A percentile compares a stretch with the other conserved stretches of the same genome.
These are phyloP conservation scores for Amphilophus citrinellus DNA, from an alignment of 2,113 vertebrate genomes.

Conservation along the genomic window DNA sequence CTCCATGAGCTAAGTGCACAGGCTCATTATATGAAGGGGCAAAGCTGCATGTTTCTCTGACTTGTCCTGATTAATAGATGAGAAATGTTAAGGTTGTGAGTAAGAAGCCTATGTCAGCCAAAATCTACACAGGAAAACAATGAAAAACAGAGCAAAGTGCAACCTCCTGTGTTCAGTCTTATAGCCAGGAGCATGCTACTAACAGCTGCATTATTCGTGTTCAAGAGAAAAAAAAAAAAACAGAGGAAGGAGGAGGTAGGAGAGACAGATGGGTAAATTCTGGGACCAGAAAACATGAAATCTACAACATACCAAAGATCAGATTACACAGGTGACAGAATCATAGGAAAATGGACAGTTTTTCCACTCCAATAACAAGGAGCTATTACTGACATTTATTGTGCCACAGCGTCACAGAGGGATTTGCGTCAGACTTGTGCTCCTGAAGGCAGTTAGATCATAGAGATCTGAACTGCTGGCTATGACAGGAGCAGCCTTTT, in stretches of 20 bases:
- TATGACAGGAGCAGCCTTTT: slow-evolving; percentile 55
- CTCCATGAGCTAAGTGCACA: slow-evolving; percentile 37
- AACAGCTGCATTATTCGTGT: slow-evolving; percentile 27
- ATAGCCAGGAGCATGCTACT: slow-evolving; percentile 17
- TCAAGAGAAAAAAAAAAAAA: slow-evolving; percentile 3
- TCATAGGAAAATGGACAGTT: slow-evolving; percentile 53
- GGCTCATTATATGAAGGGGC: slow-evolving; percentile 39
- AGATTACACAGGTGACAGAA: slow-evolving; percentile 44
- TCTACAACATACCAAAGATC: slow-evolving; percentile 27
- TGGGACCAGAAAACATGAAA: slow-evolving; percentile 43
- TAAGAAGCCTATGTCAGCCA: slow-evolving; percentile 20
- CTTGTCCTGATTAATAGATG: slow-evolving; percentile 54
- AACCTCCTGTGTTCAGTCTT: slow-evolving; percentile 7
- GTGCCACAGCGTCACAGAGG: slow-evolving; percentile 52
- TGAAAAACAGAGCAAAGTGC: slow-evolving; percentile 9
- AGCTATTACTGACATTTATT: slow-evolving; percentile 55
- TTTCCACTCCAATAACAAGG: slow-evolving; percentile 45
- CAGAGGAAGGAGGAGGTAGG: neutral
- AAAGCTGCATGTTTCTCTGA: slow-evolving; percentile 47
- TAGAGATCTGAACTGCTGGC: slow-evolving; percentile 57
- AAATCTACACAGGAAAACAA: slow-evolving; percentile 33
- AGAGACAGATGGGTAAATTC: slow-evolving; percentile 14
- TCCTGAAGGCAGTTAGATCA: slow-evolving; percentile 62
- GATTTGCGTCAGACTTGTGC: slow-evolving; percentile 58
- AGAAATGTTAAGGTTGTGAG: slow-evolving; percentile 39